phyloP scores from a whole-genome alignment of 2,888 invertebrate species.

The Deroplatys truncata region DNA sequence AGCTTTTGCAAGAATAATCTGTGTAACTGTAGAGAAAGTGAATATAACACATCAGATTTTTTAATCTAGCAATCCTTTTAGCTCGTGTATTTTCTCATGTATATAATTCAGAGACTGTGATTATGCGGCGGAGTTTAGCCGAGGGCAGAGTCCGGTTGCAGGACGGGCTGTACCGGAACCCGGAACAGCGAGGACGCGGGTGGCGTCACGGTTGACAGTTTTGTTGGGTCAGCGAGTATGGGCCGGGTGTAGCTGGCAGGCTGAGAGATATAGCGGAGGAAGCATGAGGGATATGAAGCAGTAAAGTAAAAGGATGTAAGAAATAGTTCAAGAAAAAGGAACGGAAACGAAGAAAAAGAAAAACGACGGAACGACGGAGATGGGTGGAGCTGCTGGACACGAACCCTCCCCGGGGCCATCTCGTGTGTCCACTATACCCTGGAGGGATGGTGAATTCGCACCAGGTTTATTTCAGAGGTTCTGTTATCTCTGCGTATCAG shows the following conservation, averaged over 20 bases:
- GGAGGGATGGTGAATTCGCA: background rate
- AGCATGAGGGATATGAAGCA: constrained; percentile 16
- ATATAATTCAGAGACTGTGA: background rate
- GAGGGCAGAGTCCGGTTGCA: background rate
- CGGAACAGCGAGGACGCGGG: background rate
- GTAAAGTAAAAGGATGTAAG: constrained; percentile 20
- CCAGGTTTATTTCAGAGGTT: no score
- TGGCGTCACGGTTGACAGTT: background rate
- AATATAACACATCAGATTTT: no score
- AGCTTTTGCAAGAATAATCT: no score
- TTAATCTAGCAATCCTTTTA: no score
- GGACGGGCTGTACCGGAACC: background rate
- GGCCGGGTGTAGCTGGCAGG: constrained; percentile 18
- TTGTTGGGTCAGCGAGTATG: constrained; percentile 16
- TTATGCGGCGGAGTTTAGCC: background rate
- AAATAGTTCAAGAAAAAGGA: constrained; percentile 8
- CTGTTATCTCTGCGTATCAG: no score
- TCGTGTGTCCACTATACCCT: background rate
- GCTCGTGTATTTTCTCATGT: no score
- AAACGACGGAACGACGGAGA: background rate
- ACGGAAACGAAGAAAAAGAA: background rate
- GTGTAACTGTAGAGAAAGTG: no score
- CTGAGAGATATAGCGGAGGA: constrained; percentile 10
- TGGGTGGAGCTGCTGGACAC: background rate
- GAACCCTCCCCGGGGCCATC: background rate